Percentiles rank a stretch among this genome's conserved stretches.
These are phyloP conservation scores for Clupea harengus DNA, from an alignment of 2,113 vertebrate species.

Conservation along the genomic window DNA sequence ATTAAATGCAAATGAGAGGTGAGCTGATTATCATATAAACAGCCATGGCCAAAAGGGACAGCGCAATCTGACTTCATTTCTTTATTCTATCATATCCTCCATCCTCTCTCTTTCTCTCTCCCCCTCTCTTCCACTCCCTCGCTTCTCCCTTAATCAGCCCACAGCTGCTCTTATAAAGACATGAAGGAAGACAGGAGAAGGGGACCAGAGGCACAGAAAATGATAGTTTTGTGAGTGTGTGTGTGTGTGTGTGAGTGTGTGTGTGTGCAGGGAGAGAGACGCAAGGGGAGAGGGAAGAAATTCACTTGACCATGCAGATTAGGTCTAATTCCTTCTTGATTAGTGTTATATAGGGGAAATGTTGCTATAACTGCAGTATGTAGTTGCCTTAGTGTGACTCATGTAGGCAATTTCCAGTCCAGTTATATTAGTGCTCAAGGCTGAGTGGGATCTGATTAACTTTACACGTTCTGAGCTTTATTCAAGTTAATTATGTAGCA, in stretches of 20 bases:
- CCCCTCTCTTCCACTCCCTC: not conserved
- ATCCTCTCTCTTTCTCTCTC: not conserved
- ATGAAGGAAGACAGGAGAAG: constrained; percentile 53
- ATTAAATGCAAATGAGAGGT: constrained; percentile 76
- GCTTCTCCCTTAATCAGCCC: constrained; percentile 62
- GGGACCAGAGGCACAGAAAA: not conserved
- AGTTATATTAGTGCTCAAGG: too few species aligned
- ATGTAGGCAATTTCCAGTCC: too few species aligned
- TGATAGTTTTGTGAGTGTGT: not conserved
- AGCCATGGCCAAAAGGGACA: constrained; percentile 59
- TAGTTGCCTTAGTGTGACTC: too few species aligned
- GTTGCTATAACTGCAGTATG: not conserved
- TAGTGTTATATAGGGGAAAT: not conserved
- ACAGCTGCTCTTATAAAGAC: constrained; percentile 54
- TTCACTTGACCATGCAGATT: not conserved
- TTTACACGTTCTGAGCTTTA: too few species aligned
- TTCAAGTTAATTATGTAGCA: too few species aligned
- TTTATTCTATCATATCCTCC: constrained; percentile 64
- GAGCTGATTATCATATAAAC: constrained; percentile 77
- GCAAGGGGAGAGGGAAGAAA: not conserved
- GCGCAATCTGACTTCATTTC: constrained; percentile 62
- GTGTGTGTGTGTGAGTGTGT: constrained; percentile 13
- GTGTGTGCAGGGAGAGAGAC: not conserved
- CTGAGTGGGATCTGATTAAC: too few species aligned
- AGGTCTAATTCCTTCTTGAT: not conserved